Percentiles rank a stretch among this genome's conserved stretches.
phyloP scores from a whole-genome alignment of 2,888 invertebrate species.

The Dryobota labecula region DNA sequence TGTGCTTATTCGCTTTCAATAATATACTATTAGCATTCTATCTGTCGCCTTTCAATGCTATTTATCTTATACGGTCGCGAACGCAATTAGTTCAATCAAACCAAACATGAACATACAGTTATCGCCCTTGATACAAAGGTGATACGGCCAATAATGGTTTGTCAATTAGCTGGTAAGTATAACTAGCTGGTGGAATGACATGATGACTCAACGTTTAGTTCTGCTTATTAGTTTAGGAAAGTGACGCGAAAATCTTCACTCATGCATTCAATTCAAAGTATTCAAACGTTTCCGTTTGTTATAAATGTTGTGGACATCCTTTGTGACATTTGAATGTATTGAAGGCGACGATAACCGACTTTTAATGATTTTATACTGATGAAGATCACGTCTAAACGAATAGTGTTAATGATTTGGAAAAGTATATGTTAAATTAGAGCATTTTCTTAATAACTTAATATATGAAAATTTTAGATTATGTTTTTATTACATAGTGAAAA shows the following conservation, averaged over 20 bases:
- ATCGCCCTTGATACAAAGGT: slow-evolving; percentile 33
- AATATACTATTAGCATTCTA: slow-evolving; percentile 50
- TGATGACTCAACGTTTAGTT: slow-evolving; percentile 74
- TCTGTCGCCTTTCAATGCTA: slow-evolving; percentile 60
- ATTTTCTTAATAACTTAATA: too few species aligned
- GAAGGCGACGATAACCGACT: too few species aligned
- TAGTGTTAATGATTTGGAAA: too few species aligned
- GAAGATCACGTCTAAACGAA: too few species aligned
- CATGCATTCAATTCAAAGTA: slow-evolving; percentile 54
- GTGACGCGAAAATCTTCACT: slow-evolving; percentile 73
- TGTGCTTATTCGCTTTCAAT: slow-evolving; percentile 67
- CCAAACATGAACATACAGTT: slow-evolving; percentile 50
- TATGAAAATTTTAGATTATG: too few species aligned
- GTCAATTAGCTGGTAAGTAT: slow-evolving; percentile 49
- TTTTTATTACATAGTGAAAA: too few species aligned
- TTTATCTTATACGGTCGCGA: slow-evolving; percentile 60
- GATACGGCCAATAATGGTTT: slow-evolving; percentile 57
- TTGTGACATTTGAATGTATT: slow-evolving; percentile 41
- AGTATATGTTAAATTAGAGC: too few species aligned
- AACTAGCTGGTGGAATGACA: slow-evolving; percentile 63
- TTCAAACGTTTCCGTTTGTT: slow-evolving; percentile 47
- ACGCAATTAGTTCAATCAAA: slow-evolving; percentile 71
- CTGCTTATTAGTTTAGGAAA: slow-evolving; percentile 78
- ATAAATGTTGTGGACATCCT: slow-evolving; percentile 31
- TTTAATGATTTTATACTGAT: too few species aligned